Percentiles rank a stretch among this genome's conserved stretches.
phyloP scores from a whole-genome alignment of 2,888 invertebrate species.

The Augiades crinisus region DNA sequence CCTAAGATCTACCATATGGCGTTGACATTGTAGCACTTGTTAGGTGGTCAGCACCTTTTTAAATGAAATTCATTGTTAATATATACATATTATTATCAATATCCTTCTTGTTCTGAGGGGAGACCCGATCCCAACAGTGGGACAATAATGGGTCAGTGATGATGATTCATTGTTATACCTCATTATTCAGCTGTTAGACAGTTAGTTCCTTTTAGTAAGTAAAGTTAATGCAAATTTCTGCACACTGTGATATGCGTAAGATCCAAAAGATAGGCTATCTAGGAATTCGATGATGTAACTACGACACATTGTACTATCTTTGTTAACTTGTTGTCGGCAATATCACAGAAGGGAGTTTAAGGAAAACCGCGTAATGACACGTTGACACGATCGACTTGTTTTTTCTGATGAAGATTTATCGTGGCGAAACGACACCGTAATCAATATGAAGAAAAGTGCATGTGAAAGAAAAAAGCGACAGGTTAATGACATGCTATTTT shows the following conservation, averaged over 20 bases:
- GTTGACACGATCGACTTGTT: not conserved
- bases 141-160: no score
- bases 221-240: not conserved
- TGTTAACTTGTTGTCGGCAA: slow-evolving; percentile 13
- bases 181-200: no score
- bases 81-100: no score
- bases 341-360: slow-evolving; percentile 12
- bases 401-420: slow-evolving; percentile 20
- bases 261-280: slow-evolving; percentile 6
- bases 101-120: no score
- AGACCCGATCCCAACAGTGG: no score
- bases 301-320: slow-evolving; percentile 12
- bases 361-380: slow-evolving; percentile 8
- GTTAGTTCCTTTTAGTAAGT: no score
- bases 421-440: slow-evolving; percentile 15
- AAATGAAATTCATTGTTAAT: no score
- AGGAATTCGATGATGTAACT: slow-evolving; percentile 20
- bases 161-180: no score
- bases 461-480: slow-evolving; percentile 10
- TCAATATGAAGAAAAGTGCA: slow-evolving; percentile 16
- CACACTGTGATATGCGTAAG: not conserved
- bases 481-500: slow-evolving; percentile 24
- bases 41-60: no score
- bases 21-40: no score
- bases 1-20: no score